phyloP scores from a whole-genome alignment of 2,797 vertebrate species.

The Hydrocynus forskahlii region DNA sequence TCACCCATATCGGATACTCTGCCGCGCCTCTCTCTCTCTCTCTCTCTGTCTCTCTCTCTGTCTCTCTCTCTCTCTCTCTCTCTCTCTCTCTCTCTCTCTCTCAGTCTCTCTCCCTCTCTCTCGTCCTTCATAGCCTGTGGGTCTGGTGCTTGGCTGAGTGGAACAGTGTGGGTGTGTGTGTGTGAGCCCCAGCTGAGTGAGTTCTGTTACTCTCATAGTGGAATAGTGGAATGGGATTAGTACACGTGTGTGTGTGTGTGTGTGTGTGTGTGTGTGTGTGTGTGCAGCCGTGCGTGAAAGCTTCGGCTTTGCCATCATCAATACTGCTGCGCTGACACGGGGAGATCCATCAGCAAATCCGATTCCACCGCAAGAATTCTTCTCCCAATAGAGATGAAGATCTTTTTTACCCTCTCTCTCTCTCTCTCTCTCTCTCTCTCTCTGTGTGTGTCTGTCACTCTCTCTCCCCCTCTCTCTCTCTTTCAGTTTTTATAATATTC shows the following conservation, averaged over 20 bases:
- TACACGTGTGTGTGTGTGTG: too few species aligned
- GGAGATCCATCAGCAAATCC: conserved; percentile 76
- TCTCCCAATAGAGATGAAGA: conserved; percentile 70
- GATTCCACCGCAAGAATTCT: conserved; percentile 70
- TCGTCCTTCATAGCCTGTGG: conserved; percentile 55
- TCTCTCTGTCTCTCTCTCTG: not conserved
- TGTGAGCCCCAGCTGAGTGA: conserved; percentile 77
- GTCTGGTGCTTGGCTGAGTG: conserved; percentile 68
- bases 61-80: not conserved
- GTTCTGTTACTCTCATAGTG: conserved; percentile 72
- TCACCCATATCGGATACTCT: not conserved
- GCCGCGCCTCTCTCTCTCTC: not conserved
- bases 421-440: conserved; percentile 1
- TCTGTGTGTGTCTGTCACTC: not conserved
- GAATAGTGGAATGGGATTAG: conserved; percentile 71
- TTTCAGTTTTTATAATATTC: too few species aligned
- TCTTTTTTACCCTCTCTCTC: conserved; percentile 30
- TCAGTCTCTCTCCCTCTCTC: not conserved
- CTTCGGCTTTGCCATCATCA: conserved; percentile 72
- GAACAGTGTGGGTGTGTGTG: conserved; percentile 66
- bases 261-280: not conserved
- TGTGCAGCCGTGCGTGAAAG: conserved; percentile 69
- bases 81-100: not conserved
- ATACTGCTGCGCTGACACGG: conserved; percentile 64
- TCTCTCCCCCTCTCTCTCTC: conserved; percentile 38